Conservation (phyloP, 2,888 invertebrate genomes). For the Keiferia lycopersicella region DNA sequence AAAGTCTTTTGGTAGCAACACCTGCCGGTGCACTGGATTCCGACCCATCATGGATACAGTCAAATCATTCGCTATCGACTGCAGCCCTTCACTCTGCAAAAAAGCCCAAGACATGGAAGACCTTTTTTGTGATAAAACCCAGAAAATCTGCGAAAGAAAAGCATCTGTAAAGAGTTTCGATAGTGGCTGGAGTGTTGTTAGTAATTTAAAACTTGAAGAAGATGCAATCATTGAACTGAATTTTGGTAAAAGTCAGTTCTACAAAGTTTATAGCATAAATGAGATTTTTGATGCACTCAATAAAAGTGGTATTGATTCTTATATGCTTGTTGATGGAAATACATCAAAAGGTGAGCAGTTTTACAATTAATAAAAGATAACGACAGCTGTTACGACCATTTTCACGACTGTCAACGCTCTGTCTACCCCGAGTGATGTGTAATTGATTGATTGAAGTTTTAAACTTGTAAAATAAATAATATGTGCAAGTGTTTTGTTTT, state of each 20-base stretch:
- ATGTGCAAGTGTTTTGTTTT: conserved; percentile 34
- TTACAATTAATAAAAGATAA: too few species aligned
- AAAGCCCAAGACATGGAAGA: conserved; percentile 76
- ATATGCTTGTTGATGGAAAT: conserved; percentile 85
- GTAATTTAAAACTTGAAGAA: conserved; percentile 39
- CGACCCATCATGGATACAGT: conserved; percentile 89
- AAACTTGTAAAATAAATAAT: too few species aligned
- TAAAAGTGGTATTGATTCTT: conserved; percentile 66
- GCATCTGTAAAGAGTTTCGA: conserved; percentile 50
- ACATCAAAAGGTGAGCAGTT: conserved; percentile 84
- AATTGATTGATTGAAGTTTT: too few species aligned
- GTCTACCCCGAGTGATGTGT: too few species aligned
- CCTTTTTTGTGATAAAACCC: conserved; percentile 48
- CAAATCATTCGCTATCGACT: conserved; percentile 85
- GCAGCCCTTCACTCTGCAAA: conserved; percentile 73
- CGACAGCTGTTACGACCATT: too few species aligned
- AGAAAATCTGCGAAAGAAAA: conserved; percentile 50
- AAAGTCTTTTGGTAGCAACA: conserved; percentile 87
- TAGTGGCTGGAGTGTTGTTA: conserved; percentile 58
- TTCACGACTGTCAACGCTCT: too few species aligned
- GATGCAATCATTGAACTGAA: conserved; percentile 67
- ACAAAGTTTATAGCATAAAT: conserved; percentile 68
- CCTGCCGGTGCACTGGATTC: conserved; percentile 91
- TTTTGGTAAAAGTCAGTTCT: conserved; percentile 70
- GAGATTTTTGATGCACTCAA: conserved; percentile 74